Conservation (phyloP, 2,113 vertebrate species). For the Mastomys natalensis region DNA sequence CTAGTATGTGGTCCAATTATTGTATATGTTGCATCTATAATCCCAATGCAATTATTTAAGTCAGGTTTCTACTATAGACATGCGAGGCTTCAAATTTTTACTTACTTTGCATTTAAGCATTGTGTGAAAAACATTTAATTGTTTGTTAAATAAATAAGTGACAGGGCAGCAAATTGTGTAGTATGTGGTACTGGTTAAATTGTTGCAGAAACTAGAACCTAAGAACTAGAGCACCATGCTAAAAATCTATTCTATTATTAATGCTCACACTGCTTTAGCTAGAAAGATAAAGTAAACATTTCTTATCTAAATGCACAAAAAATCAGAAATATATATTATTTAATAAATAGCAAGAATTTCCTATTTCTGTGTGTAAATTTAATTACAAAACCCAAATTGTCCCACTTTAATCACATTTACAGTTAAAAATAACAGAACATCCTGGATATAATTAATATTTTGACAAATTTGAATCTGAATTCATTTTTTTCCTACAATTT, state of each 20-base stretch:
- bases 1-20: background rate
- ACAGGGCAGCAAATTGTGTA: background rate
- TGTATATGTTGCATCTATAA: background rate
- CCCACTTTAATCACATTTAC: slow-evolving; percentile 54
- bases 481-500: slow-evolving; percentile 18
- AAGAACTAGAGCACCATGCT: background rate
- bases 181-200: background rate
- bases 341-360: slow-evolving; percentile 14
- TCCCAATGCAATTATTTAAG: background rate
- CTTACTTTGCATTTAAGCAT: background rate
- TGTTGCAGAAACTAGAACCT: background rate
- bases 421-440: slow-evolving; percentile 63
- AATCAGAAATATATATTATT: background rate
- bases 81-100: background rate
- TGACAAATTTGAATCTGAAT: slow-evolving; percentile 34
- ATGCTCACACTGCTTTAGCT: background rate
- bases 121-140: background rate
- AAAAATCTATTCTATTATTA: slow-evolving; percentile 17
- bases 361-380: slow-evolving; percentile 30
- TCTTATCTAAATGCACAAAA: slow-evolving; percentile 19
- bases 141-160: background rate
- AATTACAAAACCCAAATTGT: slow-evolving; percentile 68
- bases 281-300: slow-evolving; percentile 34
- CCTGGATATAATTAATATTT: slow-evolving; percentile 56
- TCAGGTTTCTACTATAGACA: background rate